These are phyloP conservation scores for Chunga burmeisteri DNA, from an alignment of 2,113 vertebrate species.

Conservation along the genomic window DNA sequence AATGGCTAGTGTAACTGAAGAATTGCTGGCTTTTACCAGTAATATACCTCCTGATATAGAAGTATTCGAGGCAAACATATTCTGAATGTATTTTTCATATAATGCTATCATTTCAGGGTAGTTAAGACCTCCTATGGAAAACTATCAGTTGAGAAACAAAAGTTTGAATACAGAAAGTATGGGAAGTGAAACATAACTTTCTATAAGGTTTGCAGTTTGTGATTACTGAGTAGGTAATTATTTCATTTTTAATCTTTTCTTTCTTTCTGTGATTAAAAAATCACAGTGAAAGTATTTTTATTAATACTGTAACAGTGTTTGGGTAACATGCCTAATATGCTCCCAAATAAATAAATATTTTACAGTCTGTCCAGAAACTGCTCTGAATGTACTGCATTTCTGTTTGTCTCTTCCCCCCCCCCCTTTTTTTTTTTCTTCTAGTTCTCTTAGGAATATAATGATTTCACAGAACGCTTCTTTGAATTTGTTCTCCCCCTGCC, in stretches of 20 bases:
- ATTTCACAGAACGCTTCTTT: not conserved
- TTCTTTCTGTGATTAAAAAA: conserved; percentile 18
- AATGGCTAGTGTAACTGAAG: not conserved
- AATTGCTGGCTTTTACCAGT: not conserved
- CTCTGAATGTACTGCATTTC: not conserved
- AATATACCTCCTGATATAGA: not conserved
- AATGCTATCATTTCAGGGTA: not conserved
- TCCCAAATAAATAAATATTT: conserved; percentile 53
- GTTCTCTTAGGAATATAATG: not conserved
- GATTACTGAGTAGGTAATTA: not conserved
- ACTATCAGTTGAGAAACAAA: not conserved
- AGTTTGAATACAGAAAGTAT: not conserved
- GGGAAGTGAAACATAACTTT: conserved; percentile 11
- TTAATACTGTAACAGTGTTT: not conserved
- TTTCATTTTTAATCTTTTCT: not conserved
- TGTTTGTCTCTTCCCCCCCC: not conserved
- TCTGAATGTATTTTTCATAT: not conserved
- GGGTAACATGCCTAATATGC: not conserved
- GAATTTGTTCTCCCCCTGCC: not conserved
- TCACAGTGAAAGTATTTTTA: not conserved
- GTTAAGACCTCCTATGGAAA: not conserved
- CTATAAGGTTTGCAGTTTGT: not conserved
- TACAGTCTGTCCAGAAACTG: not conserved
- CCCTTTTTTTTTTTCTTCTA: not conserved
- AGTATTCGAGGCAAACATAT: not conserved